Conservation (phyloP, 2,797 vertebrate genomes). For the Pipistrellus nathusii region DNA sequence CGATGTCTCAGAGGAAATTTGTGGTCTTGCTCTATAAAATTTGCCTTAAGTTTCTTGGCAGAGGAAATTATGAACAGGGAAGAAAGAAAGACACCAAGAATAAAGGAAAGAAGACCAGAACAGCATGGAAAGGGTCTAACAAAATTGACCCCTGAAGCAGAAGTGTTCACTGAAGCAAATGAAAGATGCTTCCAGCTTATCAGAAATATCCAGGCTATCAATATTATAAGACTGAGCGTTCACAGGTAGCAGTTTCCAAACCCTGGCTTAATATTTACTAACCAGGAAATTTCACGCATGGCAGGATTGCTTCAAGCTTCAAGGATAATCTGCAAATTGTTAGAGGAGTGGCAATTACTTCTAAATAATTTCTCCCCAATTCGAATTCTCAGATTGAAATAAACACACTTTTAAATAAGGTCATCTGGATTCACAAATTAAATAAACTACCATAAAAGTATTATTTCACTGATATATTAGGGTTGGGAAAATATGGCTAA, state of each 20-base stretch:
- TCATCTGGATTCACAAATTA: background rate
- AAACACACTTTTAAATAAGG: conserved; percentile 5
- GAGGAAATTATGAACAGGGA: background rate
- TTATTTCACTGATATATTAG: background rate
- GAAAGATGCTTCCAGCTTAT: background rate
- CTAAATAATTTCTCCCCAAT: conserved; percentile 1
- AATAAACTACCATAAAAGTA: background rate
- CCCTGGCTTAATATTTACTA: background rate
- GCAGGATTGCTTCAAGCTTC: background rate
- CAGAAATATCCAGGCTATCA: background rate
- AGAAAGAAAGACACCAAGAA: background rate
- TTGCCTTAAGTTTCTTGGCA: background rate
- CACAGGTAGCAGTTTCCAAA: background rate
- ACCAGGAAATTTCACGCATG: background rate
- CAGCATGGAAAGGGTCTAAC: background rate
- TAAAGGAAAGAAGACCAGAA: background rate
- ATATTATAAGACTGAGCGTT: background rate
- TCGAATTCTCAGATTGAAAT: background rate
- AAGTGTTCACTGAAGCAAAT: background rate
- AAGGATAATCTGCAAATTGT: conserved; percentile 9
- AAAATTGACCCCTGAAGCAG: background rate
- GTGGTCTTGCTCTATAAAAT: background rate
- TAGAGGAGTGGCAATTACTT: background rate
- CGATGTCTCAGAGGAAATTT: background rate
- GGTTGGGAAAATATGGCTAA: background rate